These are phyloP conservation scores for Heliconius eleuchia DNA, from an alignment of 1,140 invertebrate genomes.

Conservation along the genomic window DNA sequence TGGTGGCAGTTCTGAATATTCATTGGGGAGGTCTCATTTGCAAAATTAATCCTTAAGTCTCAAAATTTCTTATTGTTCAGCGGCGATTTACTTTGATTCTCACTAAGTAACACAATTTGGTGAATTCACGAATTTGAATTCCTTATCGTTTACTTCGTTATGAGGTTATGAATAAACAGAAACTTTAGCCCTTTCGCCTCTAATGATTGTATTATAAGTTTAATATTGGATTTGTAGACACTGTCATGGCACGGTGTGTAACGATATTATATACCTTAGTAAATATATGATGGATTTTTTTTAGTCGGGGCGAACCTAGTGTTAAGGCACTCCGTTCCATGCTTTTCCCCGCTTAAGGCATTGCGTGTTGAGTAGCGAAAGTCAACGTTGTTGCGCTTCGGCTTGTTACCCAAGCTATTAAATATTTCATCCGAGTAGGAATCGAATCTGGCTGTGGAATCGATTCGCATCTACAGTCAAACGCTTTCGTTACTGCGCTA, in stretches of 20 bases:
- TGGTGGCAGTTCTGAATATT: constrained; percentile 24
- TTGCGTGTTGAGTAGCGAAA: too few relatives aligned
- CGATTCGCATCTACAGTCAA: too few relatives aligned
- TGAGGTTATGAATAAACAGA: constrained; percentile 22
- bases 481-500: too few relatives aligned
- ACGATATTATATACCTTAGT: too few relatives aligned
- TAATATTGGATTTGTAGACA: constrained; percentile 3
- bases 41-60: constrained; percentile 23
- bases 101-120: constrained; percentile 16
- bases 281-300: not conserved
- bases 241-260: not conserved
- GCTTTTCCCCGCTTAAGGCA: not conserved
- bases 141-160: constrained; percentile 18
- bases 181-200: constrained; percentile 10
- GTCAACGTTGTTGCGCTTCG: too few relatives aligned
- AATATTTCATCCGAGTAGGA: not conserved
- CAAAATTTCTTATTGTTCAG: constrained; percentile 22
- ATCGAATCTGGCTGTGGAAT: too few relatives aligned
- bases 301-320: not conserved
- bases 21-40: constrained; percentile 23
- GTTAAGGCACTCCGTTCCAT: too few relatives aligned
- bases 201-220: constrained; percentile 17
- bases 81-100: constrained; percentile 24
- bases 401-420: not conserved
- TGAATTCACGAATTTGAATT: constrained; percentile 15